phyloP scores from a whole-genome alignment of 2,888 invertebrate species.

The Neuroscelio doddi region DNA sequence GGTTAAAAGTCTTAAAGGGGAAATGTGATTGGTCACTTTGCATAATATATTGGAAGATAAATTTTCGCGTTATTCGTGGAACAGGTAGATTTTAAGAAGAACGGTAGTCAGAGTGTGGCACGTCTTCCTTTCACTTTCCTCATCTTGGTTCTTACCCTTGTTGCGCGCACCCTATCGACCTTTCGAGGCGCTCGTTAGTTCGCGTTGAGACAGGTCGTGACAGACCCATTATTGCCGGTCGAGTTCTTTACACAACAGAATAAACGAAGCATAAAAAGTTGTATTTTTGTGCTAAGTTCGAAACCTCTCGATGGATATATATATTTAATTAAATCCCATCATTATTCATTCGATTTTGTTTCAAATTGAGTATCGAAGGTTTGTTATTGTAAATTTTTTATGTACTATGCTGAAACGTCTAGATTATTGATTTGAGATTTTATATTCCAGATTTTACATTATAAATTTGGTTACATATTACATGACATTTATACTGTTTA shows the following conservation, averaged over 20 bases:
- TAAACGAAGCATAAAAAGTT: no score
- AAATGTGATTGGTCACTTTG: conserved; percentile 39
- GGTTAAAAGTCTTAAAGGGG: conserved; percentile 40
- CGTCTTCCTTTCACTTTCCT: conserved; percentile 41
- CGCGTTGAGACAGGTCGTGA: conserved; percentile 51
- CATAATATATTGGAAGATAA: conserved; percentile 46
- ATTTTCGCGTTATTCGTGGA: conserved; percentile 27
- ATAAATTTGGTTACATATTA: no score
- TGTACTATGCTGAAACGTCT: no score
- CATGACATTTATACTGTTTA: no score
- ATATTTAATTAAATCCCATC: no score
- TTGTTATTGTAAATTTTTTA: no score
- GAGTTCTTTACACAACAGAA: conserved; percentile 35
- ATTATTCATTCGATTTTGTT: no score
- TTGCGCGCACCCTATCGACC: conserved; percentile 45
- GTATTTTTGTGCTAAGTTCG: no score
- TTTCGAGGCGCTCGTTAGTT: conserved; percentile 45
- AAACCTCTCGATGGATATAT: no score
- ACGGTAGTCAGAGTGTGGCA: conserved; percentile 40
- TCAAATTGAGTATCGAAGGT: no score
- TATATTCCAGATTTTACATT: no score
- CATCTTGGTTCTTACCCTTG: conserved; percentile 45
- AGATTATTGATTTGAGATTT: no score
- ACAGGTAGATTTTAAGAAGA: conserved; percentile 37
- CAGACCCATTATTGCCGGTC: conserved; percentile 40